Percentiles rank a stretch among this genome's conserved stretches.
phyloP scores from a whole-genome alignment of 1,140 invertebrate species.

The Lordiphosa clarofinis region DNA sequence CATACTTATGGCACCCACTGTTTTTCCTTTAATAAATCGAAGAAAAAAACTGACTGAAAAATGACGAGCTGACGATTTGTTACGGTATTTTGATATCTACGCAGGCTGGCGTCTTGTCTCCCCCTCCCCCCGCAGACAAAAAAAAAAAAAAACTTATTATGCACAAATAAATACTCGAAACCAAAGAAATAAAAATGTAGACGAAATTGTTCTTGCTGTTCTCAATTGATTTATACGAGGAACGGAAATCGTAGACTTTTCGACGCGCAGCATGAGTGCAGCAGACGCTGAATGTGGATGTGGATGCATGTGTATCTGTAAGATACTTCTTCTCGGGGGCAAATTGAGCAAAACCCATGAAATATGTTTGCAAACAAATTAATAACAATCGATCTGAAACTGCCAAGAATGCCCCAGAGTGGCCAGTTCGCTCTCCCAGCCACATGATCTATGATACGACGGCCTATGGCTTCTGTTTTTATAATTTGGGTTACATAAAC shows the following conservation, averaged over 20 bases:
- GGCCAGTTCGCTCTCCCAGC: background rate
- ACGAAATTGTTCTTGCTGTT: constrained; percentile 50
- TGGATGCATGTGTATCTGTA: constrained; percentile 27
- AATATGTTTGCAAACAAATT: constrained; percentile 78
- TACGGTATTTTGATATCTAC: constrained; percentile 73
- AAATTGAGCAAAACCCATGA: constrained; percentile 66
- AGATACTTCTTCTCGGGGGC: constrained; percentile 7
- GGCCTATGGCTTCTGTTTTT: constrained; percentile 50
- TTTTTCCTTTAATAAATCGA: constrained; percentile 53
- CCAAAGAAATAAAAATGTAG: constrained; percentile 67
- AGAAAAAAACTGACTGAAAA: constrained; percentile 68
- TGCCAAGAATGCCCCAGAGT: constrained; percentile 23
- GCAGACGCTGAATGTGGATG: constrained; percentile 38
- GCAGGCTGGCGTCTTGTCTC: constrained; percentile 28
- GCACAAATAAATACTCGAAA: constrained; percentile 65
- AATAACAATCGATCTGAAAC: constrained; percentile 73
- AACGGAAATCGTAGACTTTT: constrained; percentile 77
- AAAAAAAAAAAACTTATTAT: constrained; percentile 65
- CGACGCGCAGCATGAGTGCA: constrained; percentile 78
- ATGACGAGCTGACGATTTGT: constrained; percentile 77
- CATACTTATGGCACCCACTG: constrained; percentile 11
- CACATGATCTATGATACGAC: constrained; percentile 32
- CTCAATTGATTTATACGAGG: constrained; percentile 71
- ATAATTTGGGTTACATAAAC: constrained; percentile 73
- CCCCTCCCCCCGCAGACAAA: constrained; percentile 20